Percentiles rank a stretch among this genome's conserved stretches.
Evolutionary conservation across 2,888 invertebrate genomes (phyloP).

Genomic region (Trimorus sp.): DNA sequence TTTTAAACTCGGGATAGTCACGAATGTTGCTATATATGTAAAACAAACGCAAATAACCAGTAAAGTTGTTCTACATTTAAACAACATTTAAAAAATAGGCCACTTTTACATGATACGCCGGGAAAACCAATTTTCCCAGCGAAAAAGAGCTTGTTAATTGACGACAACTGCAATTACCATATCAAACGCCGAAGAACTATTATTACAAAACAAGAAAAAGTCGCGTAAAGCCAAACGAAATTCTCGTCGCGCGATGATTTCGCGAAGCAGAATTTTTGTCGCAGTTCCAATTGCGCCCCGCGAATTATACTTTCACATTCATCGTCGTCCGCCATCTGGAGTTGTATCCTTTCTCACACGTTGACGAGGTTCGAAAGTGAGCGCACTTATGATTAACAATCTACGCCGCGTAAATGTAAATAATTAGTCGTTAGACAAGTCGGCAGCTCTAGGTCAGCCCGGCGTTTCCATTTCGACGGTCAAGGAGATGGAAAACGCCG

Average conservation of each 20-base stretch:
- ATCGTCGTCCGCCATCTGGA: slow-evolving; percentile 51
- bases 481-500: slow-evolving; percentile 48
- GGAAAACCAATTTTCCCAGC: too few species aligned
- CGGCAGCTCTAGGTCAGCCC: slow-evolving; percentile 58
- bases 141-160: too few species aligned
- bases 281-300: slow-evolving; percentile 34
- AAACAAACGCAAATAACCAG: too few species aligned
- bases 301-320: slow-evolving; percentile 54
- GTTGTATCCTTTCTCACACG: slow-evolving; percentile 45
- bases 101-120: too few species aligned
- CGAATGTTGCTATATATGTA: too few species aligned
- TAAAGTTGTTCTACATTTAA: too few species aligned
- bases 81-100: too few species aligned
- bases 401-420: slow-evolving; percentile 51
- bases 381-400: slow-evolving; percentile 60
- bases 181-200: too few species aligned
- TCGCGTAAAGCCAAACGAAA: too few species aligned
- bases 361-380: slow-evolving; percentile 59
- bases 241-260: neutral
- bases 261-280: slow-evolving; percentile 35
- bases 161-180: too few species aligned
- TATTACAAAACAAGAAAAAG: too few species aligned
- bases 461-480: slow-evolving; percentile 56
- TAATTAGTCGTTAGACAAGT: slow-evolving; percentile 58
- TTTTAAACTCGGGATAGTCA: too few species aligned